Percentiles rank a stretch among this genome's conserved stretches.
Conservation (phyloP, 2,113 vertebrate genomes). For the Scophthalmus maximus region DNA sequence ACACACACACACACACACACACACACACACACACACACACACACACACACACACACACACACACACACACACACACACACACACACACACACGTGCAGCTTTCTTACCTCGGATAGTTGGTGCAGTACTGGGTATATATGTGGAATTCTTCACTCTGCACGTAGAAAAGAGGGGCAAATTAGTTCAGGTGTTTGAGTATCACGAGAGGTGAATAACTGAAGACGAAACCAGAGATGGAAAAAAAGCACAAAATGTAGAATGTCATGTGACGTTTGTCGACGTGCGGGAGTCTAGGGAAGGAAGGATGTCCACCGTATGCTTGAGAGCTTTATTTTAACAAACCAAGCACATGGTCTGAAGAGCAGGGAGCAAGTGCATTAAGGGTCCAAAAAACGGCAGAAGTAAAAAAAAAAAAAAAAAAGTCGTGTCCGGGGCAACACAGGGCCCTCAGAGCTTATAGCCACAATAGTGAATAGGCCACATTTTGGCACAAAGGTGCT, state of each 20-base stretch:
- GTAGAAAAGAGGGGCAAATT: conserved; percentile 31
- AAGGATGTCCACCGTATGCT: neutral
- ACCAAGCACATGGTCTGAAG: neutral
- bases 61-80: conserved; percentile 8
- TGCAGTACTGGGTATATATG: conserved; percentile 96
- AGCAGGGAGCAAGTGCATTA: too few relatives aligned
- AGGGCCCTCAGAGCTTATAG: too few relatives aligned
- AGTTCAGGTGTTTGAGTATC: neutral
- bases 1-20: neutral
- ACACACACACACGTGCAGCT: neutral
- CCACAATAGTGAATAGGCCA: too few relatives aligned
- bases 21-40: neutral
- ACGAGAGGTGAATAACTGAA: neutral
- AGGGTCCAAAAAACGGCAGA: too few relatives aligned
- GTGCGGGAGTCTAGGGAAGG: neutral
- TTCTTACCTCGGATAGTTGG: conserved; percentile 92
- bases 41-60: too few relatives aligned
- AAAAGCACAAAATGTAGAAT: neutral
- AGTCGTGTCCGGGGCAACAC: too few relatives aligned
- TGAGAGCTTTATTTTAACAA: neutral
- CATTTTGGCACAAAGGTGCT: too few relatives aligned
- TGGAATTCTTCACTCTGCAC: conserved; percentile 96
- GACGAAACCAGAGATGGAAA: neutral
- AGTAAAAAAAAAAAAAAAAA: neutral
- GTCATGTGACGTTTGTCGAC: neutral